Evolutionary conservation across 1,140 invertebrate genomes (phyloP).

Genomic region (Drosophila eugracilis): DNA sequence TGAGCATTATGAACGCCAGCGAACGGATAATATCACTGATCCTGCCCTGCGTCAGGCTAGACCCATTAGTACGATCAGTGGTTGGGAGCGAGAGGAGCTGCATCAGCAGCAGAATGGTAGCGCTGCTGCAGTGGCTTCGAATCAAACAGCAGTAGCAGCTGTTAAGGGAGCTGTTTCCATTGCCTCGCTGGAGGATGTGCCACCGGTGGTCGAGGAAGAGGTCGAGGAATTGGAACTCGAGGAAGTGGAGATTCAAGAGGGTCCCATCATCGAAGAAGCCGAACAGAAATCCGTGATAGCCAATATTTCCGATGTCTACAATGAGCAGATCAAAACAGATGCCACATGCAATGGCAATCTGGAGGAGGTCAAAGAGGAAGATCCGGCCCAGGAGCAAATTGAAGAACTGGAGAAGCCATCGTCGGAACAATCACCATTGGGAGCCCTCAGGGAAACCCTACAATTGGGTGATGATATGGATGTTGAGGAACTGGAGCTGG

Average conservation of each 20-base stretch:
- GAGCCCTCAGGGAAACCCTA: conserved; percentile 65
- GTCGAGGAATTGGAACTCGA: conserved; percentile 58
- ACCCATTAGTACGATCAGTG: conserved; percentile 98
- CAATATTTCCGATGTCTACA: conserved; percentile 84
- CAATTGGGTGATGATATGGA: conserved; percentile 75
- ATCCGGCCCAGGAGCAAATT: not conserved
- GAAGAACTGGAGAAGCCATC: not conserved
- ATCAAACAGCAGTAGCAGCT: conserved; percentile 3
- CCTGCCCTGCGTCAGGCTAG: conserved; percentile 95
- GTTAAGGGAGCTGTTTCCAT: conserved; percentile 65
- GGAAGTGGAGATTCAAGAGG: conserved; percentile 47
- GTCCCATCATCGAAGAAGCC: conserved; percentile 3
- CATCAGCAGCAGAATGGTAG: conserved; percentile 80
- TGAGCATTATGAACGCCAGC: conserved; percentile 96
- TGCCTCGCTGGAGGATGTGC: conserved; percentile 78
- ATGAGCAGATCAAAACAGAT: conserved; percentile 82
- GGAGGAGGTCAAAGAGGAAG: conserved; percentile 19
- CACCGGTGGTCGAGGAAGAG: conserved; percentile 70
- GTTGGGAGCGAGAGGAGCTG: conserved; percentile 91
- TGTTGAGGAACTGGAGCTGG: conserved; percentile 85
- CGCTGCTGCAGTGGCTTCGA: conserved; percentile 47
- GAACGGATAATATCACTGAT: conserved; percentile 97
- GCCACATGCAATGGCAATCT: conserved; percentile 83
- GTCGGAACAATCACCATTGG: not conserved
- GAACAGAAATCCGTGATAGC: conserved; percentile 72